Evolutionary conservation across 2,888 invertebrate species (phyloP).

Genomic region (Sminthurides aquaticus): DNA sequence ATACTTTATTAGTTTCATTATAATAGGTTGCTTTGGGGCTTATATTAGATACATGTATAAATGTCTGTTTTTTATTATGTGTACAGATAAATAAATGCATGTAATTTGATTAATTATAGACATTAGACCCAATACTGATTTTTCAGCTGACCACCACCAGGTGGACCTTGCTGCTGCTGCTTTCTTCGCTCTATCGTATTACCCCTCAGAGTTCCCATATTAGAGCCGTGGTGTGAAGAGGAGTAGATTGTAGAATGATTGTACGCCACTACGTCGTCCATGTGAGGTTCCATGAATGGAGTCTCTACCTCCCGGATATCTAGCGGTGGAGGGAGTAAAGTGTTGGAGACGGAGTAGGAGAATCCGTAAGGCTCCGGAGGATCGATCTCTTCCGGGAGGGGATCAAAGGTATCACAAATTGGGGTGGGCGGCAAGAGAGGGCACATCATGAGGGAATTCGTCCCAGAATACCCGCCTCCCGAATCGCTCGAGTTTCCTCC

Average conservation of each 20-base stretch:
- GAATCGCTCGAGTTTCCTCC: slow-evolving; percentile 20
- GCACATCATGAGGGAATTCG: slow-evolving; percentile 37
- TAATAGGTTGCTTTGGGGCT: too few species aligned
- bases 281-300: slow-evolving; percentile 27
- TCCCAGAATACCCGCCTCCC: slow-evolving; percentile 22
- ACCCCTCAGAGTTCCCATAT: slow-evolving; percentile 24
- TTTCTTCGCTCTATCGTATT: slow-evolving; percentile 17
- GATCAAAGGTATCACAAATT: slow-evolving; percentile 43
- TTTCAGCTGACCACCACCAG: not conserved
- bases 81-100: too few species aligned
- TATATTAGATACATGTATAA: too few species aligned
- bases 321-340: slow-evolving; percentile 36
- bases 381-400: slow-evolving; percentile 40
- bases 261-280: not conserved
- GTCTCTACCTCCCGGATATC: slow-evolving; percentile 34
- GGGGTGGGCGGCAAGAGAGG: slow-evolving; percentile 41
- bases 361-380: slow-evolving; percentile 42
- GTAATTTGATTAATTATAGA: not conserved
- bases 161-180: slow-evolving; percentile 11
- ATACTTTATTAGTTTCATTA: too few species aligned
- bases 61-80: too few species aligned
- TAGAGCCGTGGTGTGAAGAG: slow-evolving; percentile 3
- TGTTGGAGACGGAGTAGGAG: slow-evolving; percentile 32
- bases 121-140: slow-evolving; percentile 43
- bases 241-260: not conserved